Base-by-base conservation (phyloP, 2,797 vertebrate species). In the Diplodus sargus region DNA sequence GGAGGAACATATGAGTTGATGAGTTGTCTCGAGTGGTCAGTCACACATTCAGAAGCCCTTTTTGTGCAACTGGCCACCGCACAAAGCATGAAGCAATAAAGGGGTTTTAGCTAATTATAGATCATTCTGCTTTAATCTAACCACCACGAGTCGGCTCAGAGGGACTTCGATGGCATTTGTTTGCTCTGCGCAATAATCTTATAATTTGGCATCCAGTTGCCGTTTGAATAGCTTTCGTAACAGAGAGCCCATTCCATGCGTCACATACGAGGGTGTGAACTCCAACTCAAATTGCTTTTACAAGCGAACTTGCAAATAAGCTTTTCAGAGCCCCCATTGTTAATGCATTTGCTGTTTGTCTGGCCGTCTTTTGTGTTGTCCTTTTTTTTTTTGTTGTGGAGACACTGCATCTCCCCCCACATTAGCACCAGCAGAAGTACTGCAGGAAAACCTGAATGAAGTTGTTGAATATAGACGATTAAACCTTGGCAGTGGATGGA, bases 371-470 rank as follows among this genome's bases (percentile, higher is more conserved):
- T 61, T 75, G 48, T 79, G 52, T 18, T 3, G 9, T 39, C 13
- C 8, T 28, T 8, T 51, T 56, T 8, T 51, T 56, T 34, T 66
- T 43, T 73, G 52, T 76, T 39, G 54, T n/a, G 12, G 58, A 52
- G 34, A 58, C 22, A 65, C 28, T 62, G n/a, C n/a, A 18, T 79
- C 42, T 72, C n/a, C n/a, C 3, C n/a, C n/a, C 2, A 1, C 53
- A 78, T 81, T 59, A 81, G 65, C 48, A 28, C 1, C 60, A 58
- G 10, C 20, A 14, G 30, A 76, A 72, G 54, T 28, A 52, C 69
- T 57, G 52, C 34, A 59, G 20, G 69, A 79, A 66, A 56, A 49
- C 61, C 57, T 83, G 70, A 90, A 85, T 86, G 57, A 86, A 85
- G 74, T 73, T 75, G 85, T 85, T 82, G 52, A 85, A 56, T 64